Conservation (phyloP, 2,113 vertebrate species). For the Rhabdomys dilectus region DNA sequence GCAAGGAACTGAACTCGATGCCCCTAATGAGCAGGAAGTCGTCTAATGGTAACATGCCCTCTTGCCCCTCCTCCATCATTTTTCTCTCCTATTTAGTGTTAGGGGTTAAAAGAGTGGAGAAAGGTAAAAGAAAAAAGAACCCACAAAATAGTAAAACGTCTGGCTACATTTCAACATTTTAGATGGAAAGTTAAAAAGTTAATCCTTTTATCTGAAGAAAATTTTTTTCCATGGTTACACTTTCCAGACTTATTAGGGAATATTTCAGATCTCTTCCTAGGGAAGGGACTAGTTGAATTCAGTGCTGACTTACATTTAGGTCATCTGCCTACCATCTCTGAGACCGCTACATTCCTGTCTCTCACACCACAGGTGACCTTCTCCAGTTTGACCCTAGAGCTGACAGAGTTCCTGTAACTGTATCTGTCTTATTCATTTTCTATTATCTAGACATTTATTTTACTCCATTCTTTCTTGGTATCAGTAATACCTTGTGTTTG, state of each 20-base stretch:
- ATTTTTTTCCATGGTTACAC: background rate
- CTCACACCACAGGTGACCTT: background rate
- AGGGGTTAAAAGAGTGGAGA: too few species aligned
- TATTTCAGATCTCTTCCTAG: background rate
- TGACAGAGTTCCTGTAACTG: background rate
- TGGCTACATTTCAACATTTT: background rate
- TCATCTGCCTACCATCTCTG: background rate
- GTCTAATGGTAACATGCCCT: too few species aligned
- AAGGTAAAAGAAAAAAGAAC: too few species aligned
- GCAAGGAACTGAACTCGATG: too few species aligned
- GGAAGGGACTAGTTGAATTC: background rate
- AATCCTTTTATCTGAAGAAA: background rate
- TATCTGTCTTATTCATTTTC: background rate
- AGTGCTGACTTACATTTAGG: background rate
- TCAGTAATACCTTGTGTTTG: background rate
- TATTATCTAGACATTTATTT: background rate
- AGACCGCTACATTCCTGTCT: background rate
- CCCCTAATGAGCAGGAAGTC: too few species aligned
- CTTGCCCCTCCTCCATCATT: too few species aligned
- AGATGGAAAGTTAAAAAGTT: background rate
- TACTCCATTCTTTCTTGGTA: background rate
- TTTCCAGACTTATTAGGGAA: background rate
- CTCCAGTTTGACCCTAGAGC: background rate
- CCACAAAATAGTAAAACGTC: too few species aligned
- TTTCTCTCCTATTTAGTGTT: too few species aligned